These are phyloP conservation scores for Allophyes oxyacanthae DNA, from an alignment of 2,888 invertebrate species.

Conservation along the genomic window DNA sequence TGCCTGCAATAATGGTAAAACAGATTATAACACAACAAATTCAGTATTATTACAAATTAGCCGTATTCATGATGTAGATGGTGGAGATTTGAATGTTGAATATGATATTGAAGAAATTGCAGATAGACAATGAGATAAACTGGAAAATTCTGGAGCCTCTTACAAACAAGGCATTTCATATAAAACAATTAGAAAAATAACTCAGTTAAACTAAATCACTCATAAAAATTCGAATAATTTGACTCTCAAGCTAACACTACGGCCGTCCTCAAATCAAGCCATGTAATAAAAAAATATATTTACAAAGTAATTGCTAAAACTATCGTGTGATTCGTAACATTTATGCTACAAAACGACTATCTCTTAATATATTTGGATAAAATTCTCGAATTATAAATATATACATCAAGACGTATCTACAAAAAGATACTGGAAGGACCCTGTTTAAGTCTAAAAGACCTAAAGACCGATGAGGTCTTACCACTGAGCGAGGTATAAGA, in stretches of 20 bases:
- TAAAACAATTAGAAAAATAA: constrained; percentile 4
- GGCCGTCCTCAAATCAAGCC: constrained; percentile 45
- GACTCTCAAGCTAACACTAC: constrained; percentile 35
- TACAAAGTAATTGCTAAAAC: constrained; percentile 61
- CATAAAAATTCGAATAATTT: constrained; percentile 16
- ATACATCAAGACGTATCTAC: constrained; percentile 56
- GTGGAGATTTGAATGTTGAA: background rate
- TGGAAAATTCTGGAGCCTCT: constrained; percentile 4
- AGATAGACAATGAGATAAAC: too few species aligned
- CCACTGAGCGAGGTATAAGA: constrained; percentile 78
- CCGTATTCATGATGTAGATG: background rate
- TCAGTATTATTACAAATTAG: constrained; percentile 2
- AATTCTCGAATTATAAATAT: constrained; percentile 68
- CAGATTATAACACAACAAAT: constrained; percentile 27
- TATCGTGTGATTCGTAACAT: constrained; percentile 64
- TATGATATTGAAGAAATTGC: background rate
- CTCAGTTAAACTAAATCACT: background rate
- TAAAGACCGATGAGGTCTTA: constrained; percentile 64
- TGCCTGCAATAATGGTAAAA: constrained; percentile 50
- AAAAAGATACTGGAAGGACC: constrained; percentile 82
- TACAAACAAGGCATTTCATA: constrained; percentile 42
- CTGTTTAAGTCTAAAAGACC: constrained; percentile 78
- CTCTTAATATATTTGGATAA: constrained; percentile 82
- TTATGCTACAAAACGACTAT: constrained; percentile 73
- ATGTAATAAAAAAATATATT: constrained; percentile 60